Evolutionary conservation across 2,797 vertebrate species (phyloP).

Genomic region (Oceanodroma leucorhoa): DNA sequence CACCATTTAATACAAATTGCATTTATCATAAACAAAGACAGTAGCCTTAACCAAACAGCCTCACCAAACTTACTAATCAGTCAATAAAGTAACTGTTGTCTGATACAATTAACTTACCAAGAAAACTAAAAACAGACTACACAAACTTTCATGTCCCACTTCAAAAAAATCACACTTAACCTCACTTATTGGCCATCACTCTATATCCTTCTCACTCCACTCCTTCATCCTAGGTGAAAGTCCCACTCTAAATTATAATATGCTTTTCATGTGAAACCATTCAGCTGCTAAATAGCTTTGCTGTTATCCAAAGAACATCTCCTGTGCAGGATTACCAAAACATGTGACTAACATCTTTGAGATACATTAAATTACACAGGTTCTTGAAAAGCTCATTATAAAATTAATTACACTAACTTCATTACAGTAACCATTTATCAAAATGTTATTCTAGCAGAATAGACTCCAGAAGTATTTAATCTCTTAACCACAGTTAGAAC

Average conservation of each 20-base stretch:
- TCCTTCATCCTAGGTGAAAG: neutral
- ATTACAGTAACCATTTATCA: slow-evolving; percentile 5
- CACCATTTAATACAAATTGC: neutral
- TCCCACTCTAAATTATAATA: neutral
- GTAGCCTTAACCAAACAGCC: neutral
- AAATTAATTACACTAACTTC: slow-evolving; percentile 6
- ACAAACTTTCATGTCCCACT: neutral
- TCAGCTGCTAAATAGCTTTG: neutral
- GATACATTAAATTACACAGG: neutral
- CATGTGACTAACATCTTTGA: neutral
- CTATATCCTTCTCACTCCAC: neutral
- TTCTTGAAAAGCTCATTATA: slow-evolving; percentile 18
- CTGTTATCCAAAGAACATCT: neutral
- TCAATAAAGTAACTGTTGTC: neutral
- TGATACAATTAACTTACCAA: neutral
- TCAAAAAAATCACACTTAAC: neutral
- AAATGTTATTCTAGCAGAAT: neutral
- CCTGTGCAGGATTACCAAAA: neutral
- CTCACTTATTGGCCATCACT: neutral
- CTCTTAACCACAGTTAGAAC: neutral
- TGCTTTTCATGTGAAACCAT: neutral
- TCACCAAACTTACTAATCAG: neutral
- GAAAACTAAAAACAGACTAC: neutral
- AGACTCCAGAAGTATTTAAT: neutral
- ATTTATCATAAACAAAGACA: neutral